A percentile compares a stretch with the other conserved stretches of the same genome.
Evolutionary conservation across 2,888 invertebrate species (phyloP).

Genomic region (Xestia c-nigrum): DNA sequence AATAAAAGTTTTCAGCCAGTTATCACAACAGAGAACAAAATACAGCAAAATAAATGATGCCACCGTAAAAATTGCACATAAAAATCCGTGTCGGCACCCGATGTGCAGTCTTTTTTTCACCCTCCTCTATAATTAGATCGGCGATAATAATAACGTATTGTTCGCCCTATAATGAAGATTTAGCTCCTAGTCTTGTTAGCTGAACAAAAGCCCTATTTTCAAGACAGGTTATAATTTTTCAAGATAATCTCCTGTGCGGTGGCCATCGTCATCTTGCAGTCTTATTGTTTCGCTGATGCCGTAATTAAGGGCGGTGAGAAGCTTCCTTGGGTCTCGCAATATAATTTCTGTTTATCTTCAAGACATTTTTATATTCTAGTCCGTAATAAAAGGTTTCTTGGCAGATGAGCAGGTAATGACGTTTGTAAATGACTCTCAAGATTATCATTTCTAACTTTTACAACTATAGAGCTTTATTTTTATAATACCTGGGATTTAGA

Average conservation of each 20-base stretch:
- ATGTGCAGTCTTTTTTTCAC: constrained; percentile 60
- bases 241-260: constrained; percentile 81
- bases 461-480: constrained; percentile 4
- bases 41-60: background rate
- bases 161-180: constrained; percentile 86
- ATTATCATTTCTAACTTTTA: constrained; percentile 22
- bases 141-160: constrained; percentile 85
- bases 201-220: constrained; percentile 79
- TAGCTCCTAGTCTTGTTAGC: constrained; percentile 78
- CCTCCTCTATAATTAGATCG: constrained; percentile 79
- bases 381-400: constrained; percentile 40
- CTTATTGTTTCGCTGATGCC: constrained; percentile 71
- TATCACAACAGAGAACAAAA: constrained; percentile 31
- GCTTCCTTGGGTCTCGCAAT: constrained; percentile 48
- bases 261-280: constrained; percentile 78
- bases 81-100: constrained; percentile 26
- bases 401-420: constrained; percentile 32
- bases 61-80: constrained; percentile 43
- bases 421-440: constrained; percentile 18
- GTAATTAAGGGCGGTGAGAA: constrained; percentile 58
- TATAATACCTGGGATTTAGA: constrained; percentile 7
- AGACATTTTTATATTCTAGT: constrained; percentile 37
- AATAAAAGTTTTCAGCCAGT: background rate
- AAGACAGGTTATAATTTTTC: constrained; percentile 81
- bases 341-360: constrained; percentile 39